Evolutionary conservation across 2,888 invertebrate species (phyloP).

Genomic region (Neoaliturus tenellus): DNA sequence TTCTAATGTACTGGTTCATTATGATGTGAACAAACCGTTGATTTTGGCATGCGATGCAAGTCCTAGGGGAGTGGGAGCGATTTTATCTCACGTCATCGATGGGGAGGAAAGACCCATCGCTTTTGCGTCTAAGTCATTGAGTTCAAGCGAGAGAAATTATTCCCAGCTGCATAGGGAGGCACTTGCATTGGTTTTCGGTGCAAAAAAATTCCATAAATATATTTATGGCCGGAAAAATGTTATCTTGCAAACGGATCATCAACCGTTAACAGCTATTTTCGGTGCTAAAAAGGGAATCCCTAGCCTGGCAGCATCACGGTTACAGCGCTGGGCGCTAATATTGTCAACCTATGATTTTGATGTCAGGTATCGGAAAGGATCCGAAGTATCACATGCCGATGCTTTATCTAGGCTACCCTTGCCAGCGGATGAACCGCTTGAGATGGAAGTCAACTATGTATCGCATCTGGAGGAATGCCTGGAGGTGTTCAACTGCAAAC

Average conservation of each 20-base stretch:
- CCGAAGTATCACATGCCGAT: constrained; percentile 25
- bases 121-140: background rate
- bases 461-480: background rate
- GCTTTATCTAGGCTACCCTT: constrained; percentile 39
- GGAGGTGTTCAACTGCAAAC: background rate
- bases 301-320: constrained; percentile 32
- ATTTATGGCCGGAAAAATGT: constrained; percentile 9
- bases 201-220: constrained; percentile 52
- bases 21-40: background rate
- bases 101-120: constrained; percentile 7
- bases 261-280: constrained; percentile 12
- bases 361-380: constrained; percentile 26
- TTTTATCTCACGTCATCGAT: constrained; percentile 46
- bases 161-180: constrained; percentile 50
- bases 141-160: background rate
- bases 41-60: constrained; percentile 57
- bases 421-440: background rate
- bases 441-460: background rate
- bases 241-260: background rate
- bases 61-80: constrained; percentile 60
- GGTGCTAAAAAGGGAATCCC: constrained; percentile 37
- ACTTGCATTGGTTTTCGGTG: background rate
- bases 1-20: background rate
- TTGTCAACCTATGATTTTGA: constrained; percentile 47
- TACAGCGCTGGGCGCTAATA: constrained; percentile 46